phyloP scores from a whole-genome alignment of 1,140 invertebrate genomes.

The Leptinotarsa texana region DNA sequence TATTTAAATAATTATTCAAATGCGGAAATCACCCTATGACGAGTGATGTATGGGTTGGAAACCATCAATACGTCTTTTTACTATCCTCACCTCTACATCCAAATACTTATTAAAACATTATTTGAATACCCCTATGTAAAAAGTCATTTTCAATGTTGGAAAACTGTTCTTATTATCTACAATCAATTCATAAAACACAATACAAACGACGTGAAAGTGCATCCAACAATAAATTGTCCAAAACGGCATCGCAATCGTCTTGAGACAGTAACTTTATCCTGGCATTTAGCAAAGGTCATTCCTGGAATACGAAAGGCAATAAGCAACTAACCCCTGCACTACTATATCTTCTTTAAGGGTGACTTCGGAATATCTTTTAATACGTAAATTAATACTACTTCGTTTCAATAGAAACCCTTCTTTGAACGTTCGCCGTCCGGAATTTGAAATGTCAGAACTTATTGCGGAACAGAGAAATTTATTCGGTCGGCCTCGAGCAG shows the following conservation, averaged over 20 bases:
- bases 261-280: slow-evolving; percentile 18
- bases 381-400: slow-evolving; percentile 38
- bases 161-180: too few species aligned
- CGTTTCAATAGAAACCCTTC: slow-evolving; percentile 19
- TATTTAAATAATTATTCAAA: too few species aligned
- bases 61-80: too few species aligned
- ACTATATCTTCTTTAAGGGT: slow-evolving; percentile 48
- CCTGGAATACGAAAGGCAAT: slow-evolving; percentile 43
- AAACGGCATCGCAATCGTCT: slow-evolving; percentile 17
- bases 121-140: too few species aligned
- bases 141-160: too few species aligned
- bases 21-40: too few species aligned
- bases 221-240: slow-evolving; percentile 11
- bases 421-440: neutral
- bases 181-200: neutral
- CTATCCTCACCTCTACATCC: too few species aligned
- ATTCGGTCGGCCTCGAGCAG: neutral
- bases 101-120: too few species aligned
- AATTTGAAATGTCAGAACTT: slow-evolving; percentile 16
- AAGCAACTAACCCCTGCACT: slow-evolving; percentile 43
- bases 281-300: slow-evolving; percentile 48
- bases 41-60: too few species aligned
- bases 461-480: neutral
- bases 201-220: slow-evolving; percentile 1
- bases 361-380: slow-evolving; percentile 43